Conservation (phyloP, 2,797 vertebrate genomes). For the Propithecus deckenii region DNA sequence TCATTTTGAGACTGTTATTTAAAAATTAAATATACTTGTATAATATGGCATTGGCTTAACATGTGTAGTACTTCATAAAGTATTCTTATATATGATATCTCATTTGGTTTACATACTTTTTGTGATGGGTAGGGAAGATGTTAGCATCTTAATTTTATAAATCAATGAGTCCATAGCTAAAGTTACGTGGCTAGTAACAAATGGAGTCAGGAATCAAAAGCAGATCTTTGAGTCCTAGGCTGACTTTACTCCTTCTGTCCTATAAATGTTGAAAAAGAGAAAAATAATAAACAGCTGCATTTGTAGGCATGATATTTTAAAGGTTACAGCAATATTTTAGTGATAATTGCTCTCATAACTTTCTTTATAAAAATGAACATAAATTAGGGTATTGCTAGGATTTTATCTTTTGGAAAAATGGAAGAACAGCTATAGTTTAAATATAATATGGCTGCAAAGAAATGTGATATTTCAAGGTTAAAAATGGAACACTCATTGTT, state of each 20-base stretch:
- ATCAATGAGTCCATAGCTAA: not conserved
- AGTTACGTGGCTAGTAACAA: not conserved
- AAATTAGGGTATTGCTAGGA: not conserved
- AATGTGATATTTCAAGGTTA: not conserved
- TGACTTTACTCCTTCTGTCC: not conserved
- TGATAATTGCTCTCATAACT: not conserved
- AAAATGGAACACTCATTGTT: not conserved
- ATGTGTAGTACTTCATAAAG: not conserved
- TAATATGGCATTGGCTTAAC: not conserved
- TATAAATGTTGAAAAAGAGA: not conserved
- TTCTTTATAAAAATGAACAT: conserved; percentile 1
- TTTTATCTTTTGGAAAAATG: conserved; percentile 28
- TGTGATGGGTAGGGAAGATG: not conserved
- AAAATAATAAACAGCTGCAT: not conserved
- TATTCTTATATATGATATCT: not conserved
- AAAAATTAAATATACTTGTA: not conserved
- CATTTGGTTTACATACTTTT: not conserved
- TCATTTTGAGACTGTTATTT: not conserved
- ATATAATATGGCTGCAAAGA: not conserved
- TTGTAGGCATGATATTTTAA: not conserved
- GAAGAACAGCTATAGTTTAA: not conserved
- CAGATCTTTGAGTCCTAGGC: not conserved
- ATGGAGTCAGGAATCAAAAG: not conserved
- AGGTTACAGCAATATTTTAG: not conserved
- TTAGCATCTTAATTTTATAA: not conserved